Evolutionary conservation across 2,113 vertebrate genomes (phyloP).

Genomic region (Ochotona princeps): DNA sequence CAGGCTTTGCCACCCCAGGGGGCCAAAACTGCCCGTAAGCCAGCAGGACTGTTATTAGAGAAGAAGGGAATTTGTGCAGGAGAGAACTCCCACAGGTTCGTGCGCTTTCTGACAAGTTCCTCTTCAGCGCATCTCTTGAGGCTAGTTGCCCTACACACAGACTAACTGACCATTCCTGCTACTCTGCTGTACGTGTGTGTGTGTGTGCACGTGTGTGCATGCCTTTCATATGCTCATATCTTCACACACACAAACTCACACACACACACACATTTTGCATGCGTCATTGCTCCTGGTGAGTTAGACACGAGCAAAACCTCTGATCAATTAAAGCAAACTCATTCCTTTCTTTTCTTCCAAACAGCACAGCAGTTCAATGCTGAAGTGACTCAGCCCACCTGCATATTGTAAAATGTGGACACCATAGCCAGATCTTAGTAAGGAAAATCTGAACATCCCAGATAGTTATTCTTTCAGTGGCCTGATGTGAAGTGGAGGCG

Average conservation of each 20-base stretch:
- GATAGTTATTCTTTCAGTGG: neutral
- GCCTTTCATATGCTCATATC: too few relatives aligned
- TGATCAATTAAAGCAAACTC: neutral
- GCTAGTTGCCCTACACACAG: neutral
- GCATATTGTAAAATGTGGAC: neutral
- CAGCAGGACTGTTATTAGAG: neutral
- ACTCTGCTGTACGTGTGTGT: neutral
- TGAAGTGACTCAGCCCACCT: neutral
- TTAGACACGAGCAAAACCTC: neutral
- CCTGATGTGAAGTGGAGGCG: neutral
- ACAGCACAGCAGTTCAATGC: neutral
- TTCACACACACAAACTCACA: too few relatives aligned
- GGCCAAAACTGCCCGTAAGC: neutral
- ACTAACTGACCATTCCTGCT: too few relatives aligned
- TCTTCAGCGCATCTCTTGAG: neutral
- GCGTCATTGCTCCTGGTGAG: neutral
- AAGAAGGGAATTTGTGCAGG: neutral
- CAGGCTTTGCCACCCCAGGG: neutral
- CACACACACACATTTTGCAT: too few relatives aligned
- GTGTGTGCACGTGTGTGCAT: too few relatives aligned
- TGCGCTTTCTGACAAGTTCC: neutral
- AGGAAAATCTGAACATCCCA: neutral
- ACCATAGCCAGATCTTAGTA: neutral
- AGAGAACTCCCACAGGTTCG: neutral
- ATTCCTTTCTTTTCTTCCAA: neutral